Evolutionary conservation across 2,888 invertebrate species (phyloP).

Genomic region (Hyposoter didymator): DNA sequence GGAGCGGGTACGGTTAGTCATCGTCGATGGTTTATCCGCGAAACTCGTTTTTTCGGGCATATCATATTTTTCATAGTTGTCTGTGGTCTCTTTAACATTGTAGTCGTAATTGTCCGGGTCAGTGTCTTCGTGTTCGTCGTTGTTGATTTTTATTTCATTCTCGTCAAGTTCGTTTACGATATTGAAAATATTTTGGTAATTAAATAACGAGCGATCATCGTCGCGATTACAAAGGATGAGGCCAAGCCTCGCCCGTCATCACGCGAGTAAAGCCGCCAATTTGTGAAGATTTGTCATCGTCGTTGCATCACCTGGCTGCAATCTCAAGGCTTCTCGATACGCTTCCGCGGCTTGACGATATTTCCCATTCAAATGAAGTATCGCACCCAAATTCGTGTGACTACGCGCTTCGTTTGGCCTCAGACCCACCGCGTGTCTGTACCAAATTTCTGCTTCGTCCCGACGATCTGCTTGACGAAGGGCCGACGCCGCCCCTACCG

Average conservation of each 20-base stretch:
- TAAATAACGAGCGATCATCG: constrained; percentile 37
- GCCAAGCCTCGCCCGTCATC: constrained; percentile 83
- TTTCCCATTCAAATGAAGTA: constrained; percentile 96
- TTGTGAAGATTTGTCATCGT: constrained; percentile 95
- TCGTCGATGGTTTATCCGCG: constrained; percentile 66
- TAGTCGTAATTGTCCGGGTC: constrained; percentile 53
- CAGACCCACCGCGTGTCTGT: constrained; percentile 88
- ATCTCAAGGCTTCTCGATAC: constrained; percentile 93
- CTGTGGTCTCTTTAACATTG: constrained; percentile 58
- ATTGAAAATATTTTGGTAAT: not conserved
- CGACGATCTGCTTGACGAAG: constrained; percentile 93
- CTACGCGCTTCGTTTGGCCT: constrained; percentile 92
- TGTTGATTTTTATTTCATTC: constrained; percentile 24
- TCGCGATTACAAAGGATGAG: constrained; percentile 61
- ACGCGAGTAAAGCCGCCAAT: constrained; percentile 86
- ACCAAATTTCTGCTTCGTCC: constrained; percentile 94
- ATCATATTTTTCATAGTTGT: constrained; percentile 65
- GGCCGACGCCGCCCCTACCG: constrained; percentile 95
- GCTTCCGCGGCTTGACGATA: constrained; percentile 94
- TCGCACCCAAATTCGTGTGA: constrained; percentile 97
- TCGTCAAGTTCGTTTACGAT: constrained; percentile 20
- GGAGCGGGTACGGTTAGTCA: constrained; percentile 72
- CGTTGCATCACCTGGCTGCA: constrained; percentile 95
- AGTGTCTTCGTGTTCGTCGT: constrained; percentile 59
- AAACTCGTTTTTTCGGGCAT: constrained; percentile 66